phyloP scores from a whole-genome alignment of 2,888 invertebrate genomes.

The Troides aeacus region DNA sequence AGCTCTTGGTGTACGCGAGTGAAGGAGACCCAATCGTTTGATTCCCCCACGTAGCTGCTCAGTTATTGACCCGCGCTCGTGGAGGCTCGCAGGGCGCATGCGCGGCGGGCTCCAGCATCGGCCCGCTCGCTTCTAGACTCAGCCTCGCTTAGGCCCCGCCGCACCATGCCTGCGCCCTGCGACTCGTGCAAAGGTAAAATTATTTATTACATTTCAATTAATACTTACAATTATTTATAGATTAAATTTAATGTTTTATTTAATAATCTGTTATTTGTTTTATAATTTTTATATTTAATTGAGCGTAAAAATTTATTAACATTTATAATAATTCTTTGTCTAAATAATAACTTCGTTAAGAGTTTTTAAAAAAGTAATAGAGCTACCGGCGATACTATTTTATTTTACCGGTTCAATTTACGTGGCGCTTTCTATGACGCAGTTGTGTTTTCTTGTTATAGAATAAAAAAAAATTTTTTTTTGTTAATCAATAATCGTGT shows the following conservation, averaged over 20 bases:
- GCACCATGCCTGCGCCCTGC: slow-evolving; percentile 70
- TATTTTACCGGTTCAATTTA: slow-evolving; percentile 3
- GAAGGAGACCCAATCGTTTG: slow-evolving; percentile 51
- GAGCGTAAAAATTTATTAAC: too few relatives aligned
- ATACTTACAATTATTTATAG: neutral
- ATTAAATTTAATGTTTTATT: too few relatives aligned
- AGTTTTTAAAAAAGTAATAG: too few relatives aligned
- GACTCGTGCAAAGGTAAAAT: slow-evolving; percentile 69
- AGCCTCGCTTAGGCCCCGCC: slow-evolving; percentile 39
- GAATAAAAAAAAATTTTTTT: too few relatives aligned
- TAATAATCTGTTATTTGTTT: neutral
- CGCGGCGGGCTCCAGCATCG: slow-evolving; percentile 55
- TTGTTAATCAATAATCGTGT: too few relatives aligned
- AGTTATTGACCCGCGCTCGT: slow-evolving; percentile 72
- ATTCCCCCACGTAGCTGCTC: slow-evolving; percentile 62
- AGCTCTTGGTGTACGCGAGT: slow-evolving; percentile 42
- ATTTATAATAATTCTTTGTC: too few relatives aligned
- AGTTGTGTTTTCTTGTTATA: slow-evolving; percentile 21
- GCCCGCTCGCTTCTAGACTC: slow-evolving; percentile 37
- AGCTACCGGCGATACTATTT: slow-evolving; percentile 4
- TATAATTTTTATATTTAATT: neutral
- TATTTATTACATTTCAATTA: neutral
- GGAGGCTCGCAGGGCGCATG: slow-evolving; percentile 40
- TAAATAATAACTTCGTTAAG: too few relatives aligned
- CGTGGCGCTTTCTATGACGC: slow-evolving; percentile 27